These are phyloP conservation scores for Sebastes miniatus DNA, from an alignment of 2,797 vertebrate species.

Conservation along the genomic window DNA sequence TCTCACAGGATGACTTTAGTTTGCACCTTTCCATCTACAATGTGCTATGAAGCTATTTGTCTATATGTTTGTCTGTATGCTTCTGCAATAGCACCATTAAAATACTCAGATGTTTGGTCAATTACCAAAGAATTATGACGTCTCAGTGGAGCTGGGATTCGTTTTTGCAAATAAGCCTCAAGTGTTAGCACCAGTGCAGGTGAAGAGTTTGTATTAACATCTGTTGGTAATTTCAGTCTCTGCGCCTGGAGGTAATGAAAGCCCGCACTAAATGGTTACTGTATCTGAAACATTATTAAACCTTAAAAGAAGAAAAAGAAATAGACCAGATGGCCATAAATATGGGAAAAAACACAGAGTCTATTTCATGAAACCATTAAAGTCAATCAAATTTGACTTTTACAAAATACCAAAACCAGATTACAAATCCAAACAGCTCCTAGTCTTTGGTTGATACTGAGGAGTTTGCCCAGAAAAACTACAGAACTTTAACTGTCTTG, in stretches of 20 bases:
- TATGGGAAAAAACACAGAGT: slow-evolving; percentile 61
- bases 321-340: slow-evolving; percentile 74
- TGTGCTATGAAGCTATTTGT: not conserved
- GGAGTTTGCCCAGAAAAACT: slow-evolving; percentile 29
- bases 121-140: slow-evolving; percentile 14
- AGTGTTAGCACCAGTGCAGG: slow-evolving; percentile 59
- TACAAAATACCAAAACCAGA: slow-evolving; percentile 53
- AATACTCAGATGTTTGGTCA: slow-evolving; percentile 9
- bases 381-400: slow-evolving; percentile 70
- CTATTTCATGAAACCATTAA: slow-evolving; percentile 67
- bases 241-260: slow-evolving; percentile 76
- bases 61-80: not conserved
- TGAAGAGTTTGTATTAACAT: slow-evolving; percentile 75
- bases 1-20: not conserved
- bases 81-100: slow-evolving; percentile 5
- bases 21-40: not conserved
- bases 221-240: slow-evolving; percentile 73
- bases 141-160: slow-evolving; percentile 44
- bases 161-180: slow-evolving; percentile 61
- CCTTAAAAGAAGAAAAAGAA: slow-evolving; percentile 50
- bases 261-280: slow-evolving; percentile 74
- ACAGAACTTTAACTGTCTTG: slow-evolving; percentile 24
- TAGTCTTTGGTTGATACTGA: slow-evolving; percentile 38
- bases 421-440: slow-evolving; percentile 45
- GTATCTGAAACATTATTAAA: slow-evolving; percentile 79